Percentiles rank a stretch among this genome's conserved stretches.
phyloP scores from a whole-genome alignment of 2,113 vertebrate species.

The Diadophis punctatus region DNA sequence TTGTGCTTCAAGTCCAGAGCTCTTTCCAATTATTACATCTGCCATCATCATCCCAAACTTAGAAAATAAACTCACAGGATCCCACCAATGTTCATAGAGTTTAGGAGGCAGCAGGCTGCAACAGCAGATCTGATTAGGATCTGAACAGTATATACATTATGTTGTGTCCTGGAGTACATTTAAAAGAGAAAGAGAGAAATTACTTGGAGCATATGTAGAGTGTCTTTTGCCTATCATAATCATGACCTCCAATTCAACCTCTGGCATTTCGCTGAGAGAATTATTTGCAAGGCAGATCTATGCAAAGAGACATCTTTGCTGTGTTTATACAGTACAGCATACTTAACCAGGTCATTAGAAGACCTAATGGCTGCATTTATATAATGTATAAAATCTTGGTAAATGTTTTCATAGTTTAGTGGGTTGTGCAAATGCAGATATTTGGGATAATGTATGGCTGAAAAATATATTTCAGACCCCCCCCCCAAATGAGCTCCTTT shows the following conservation, averaged over 20 bases:
- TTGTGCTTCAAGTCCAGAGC: background rate
- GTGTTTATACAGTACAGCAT: background rate
- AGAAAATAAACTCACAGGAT: background rate
- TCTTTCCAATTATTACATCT: background rate
- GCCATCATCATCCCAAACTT: background rate
- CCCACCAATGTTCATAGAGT: background rate
- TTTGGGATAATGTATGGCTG: background rate
- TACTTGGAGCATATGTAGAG: background rate
- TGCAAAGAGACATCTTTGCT: background rate
- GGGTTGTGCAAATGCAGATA: background rate
- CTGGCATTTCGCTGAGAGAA: background rate
- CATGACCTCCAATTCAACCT: background rate
- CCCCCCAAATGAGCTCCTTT: background rate
- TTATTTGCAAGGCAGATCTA: background rate
- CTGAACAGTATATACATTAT: background rate
- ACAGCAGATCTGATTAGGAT: background rate
- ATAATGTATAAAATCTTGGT: background rate
- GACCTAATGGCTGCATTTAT: background rate
- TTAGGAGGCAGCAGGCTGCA: background rate
- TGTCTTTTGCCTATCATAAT: background rate
- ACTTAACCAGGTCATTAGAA: background rate
- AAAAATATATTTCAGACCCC: background rate
- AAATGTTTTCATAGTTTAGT: background rate
- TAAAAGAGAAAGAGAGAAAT: background rate
- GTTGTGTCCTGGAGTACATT: background rate